Evolutionary conservation across 2,113 vertebrate species (phyloP), one percentile per base, ranked within the genome.

Genomic region (Proterorhinus semilunaris): DNA sequence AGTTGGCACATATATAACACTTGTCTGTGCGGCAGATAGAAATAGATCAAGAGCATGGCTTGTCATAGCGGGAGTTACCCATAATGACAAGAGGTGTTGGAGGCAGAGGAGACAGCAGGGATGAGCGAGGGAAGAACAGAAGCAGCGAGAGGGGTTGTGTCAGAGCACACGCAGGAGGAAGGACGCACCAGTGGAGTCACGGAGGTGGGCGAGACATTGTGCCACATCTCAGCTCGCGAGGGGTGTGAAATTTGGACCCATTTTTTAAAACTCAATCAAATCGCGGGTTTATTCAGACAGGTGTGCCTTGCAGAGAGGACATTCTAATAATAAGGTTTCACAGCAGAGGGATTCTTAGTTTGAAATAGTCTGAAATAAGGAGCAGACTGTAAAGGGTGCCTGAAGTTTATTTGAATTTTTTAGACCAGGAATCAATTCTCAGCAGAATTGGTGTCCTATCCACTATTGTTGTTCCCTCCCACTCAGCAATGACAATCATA

Each of bases 71-170:
- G 82, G 49, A 68, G 83, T 79, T 76, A 80, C 72, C 81, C 69
- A 68, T 85, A 83, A 88, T 87, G 79, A 89, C 79, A 80, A 76
- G 69, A 84, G 74, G 74, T 86, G 85, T 82, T 80, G 74, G 73
- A 84, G 70, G 69, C 52, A 9, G 73, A 73, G 69, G 67, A 80
- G 72, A 81, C 42, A 0, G 76, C 75, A 78, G 55, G 68, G 53
- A 27, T 64, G 54, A 51, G 49, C 62, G 77, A 69, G 58, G 59
- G 72, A 66, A 66, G 69, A 76, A 76, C 13, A 72, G 75, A 83
- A 58, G 69, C 61, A 58, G 69, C 64, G 61, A 62, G 65, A 74
- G 50, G 55, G 48, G 57, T 59, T 65, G 62, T 71, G 73, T 74
- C 73, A 78, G 82, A 61, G 55, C 21, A 42, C 27, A 36, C 27